A percentile compares a stretch with the other conserved stretches of the same genome.
phyloP scores from a whole-genome alignment of 1,140 invertebrate species.

The Sitobion miscanthi region DNA sequence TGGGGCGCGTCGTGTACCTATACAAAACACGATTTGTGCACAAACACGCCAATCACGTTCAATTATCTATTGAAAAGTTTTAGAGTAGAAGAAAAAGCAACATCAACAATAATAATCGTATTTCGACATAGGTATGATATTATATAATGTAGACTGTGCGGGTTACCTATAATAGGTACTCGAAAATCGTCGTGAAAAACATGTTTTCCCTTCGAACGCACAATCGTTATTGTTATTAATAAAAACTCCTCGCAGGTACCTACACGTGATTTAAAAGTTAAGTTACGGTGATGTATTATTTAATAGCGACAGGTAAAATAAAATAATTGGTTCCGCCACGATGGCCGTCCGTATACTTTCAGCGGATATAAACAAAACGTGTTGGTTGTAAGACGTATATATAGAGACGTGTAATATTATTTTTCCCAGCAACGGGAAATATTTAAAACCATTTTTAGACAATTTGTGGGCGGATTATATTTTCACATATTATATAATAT shows the following conservation, averaged over 20 bases:
- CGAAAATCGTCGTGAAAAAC: neutral
- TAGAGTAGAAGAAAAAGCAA: neutral
- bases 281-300: constrained; percentile 4
- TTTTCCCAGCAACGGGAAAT: neutral
- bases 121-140: neutral
- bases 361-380: neutral
- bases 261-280: neutral
- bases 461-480: neutral
- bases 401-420: neutral
- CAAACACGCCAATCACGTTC: neutral
- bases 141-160: no score
- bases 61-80: neutral
- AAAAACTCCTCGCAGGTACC: neutral
- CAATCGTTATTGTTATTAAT: neutral
- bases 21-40: neutral
- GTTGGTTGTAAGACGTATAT: neutral
- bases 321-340: neutral
- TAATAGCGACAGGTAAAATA: neutral
- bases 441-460: neutral
- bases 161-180: no score
- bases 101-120: neutral
- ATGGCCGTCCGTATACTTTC: neutral
- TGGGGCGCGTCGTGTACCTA: neutral
- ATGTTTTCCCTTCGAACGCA: neutral
- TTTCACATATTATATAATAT: neutral